Conservation (phyloP, 2,888 invertebrate species). For the Trilocha varians region DNA sequence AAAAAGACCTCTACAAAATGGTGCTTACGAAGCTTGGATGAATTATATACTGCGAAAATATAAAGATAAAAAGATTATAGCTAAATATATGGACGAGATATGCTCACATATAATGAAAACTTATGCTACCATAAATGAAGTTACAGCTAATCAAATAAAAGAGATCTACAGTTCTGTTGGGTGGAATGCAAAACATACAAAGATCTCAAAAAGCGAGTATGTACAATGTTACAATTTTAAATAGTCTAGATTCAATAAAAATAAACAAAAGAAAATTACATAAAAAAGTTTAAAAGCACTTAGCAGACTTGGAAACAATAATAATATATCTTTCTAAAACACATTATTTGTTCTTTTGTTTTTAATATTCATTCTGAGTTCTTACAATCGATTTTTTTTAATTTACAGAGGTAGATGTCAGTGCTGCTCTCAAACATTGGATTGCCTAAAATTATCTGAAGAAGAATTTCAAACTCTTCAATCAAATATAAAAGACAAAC, state of each 20-base stretch:
- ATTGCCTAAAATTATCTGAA: conserved; percentile 62
- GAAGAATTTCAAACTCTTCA: conserved; percentile 77
- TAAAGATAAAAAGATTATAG: conserved; percentile 37
- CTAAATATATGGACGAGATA: conserved; percentile 69
- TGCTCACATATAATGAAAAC: conserved; percentile 69
- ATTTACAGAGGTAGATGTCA: conserved; percentile 74
- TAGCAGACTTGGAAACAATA: no score
- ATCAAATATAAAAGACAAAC: conserved; percentile 75
- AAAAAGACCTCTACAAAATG: conserved; percentile 50
- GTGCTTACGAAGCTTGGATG: conserved; percentile 70
- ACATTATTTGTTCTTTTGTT: not conserved
- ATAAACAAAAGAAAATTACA: no score
- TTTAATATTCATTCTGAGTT: not conserved
- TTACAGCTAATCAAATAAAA: conserved; percentile 36
- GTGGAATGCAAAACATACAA: conserved; percentile 42
- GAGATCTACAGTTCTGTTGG: conserved; percentile 34
- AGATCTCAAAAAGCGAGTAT: conserved; percentile 43
- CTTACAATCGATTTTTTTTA: conserved; percentile 7
- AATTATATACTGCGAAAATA: conserved; percentile 52
- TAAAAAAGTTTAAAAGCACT: no score
- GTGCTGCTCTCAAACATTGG: conserved; percentile 68
- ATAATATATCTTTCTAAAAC: not conserved
- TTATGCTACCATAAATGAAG: conserved; percentile 38
- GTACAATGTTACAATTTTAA: conserved; percentile 14
- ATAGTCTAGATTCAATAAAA: no score